Evolutionary conservation across 2,113 vertebrate genomes (phyloP), one percentile per base, ranked within the genome.

Genomic region (Chaetura pelagica): DNA sequence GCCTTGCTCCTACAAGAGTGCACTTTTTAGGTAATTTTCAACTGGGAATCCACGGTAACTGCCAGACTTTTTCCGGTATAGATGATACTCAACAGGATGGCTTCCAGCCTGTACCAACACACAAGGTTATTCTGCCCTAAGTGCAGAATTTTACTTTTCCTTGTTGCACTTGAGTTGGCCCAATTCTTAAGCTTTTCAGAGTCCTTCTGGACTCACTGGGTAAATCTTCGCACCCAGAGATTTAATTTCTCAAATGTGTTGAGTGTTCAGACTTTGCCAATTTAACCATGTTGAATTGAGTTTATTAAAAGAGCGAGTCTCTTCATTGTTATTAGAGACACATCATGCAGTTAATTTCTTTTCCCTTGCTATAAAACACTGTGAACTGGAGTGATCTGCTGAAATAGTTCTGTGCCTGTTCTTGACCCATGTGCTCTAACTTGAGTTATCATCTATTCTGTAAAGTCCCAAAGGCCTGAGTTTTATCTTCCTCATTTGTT

Each of bases 291-390:
- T 26, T 72, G 64, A 84, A 89, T 86, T 64, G 90, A 90, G n/a
- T 62, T 87, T 73, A 59, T 91, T 69, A 80, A 26, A 64, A 71
- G 22, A 62, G 12, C 4, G 9, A 80, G 51, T 90, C 38, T 77
- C 38, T 90, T 90, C 22, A 5, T 46, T 76, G 55, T 55, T 80
- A 62, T 54, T 52, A 84, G 67, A 83, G 55, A n/a, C 48, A 75
- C 17, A 67, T 87, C 74, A 75, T 16, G 20, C 18, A 71, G 75
- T 90, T 93, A 77, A 83, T 93, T 90, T 88, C 34, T 71, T 90
- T 80, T 10, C 26, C 26, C 8, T 85, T 85, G 42, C 19, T 88
- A 30, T 66, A 77, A 81, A 84, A 44, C 16, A 9, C 4, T 26
- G 24, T 35, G 63, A 71, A 80, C 19, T 71, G 66, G 34, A 64